These are phyloP conservation scores for Tipula unca DNA, from an alignment of 2,888 invertebrate genomes.

Conservation along the genomic window DNA sequence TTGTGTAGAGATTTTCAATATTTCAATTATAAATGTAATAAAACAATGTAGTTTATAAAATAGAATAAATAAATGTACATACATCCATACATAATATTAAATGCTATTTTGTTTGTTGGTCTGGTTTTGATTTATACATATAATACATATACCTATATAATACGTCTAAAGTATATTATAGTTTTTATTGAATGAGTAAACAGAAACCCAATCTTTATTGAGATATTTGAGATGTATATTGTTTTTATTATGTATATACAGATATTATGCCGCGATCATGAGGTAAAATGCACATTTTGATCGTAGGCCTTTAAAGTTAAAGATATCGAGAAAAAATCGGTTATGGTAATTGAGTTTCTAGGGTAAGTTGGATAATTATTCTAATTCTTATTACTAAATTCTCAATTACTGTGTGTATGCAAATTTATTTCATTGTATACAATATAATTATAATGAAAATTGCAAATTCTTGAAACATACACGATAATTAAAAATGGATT, in stretches of 20 bases:
- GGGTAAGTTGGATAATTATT: neutral
- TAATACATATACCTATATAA: neutral
- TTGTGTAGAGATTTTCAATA: neutral
- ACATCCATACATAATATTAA: neutral
- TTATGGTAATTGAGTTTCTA: neutral
- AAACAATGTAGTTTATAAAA: neutral
- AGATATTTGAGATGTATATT: neutral
- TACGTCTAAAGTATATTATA: neutral
- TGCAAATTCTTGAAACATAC: neutral
- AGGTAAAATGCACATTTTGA: neutral
- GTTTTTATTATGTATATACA: neutral
- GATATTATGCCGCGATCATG: neutral
- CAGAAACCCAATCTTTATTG: neutral
- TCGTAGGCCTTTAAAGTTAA: neutral
- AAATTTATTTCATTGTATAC: neutral
- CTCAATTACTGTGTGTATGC: neutral
- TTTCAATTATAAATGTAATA: neutral
- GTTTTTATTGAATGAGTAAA: conserved; percentile 8
- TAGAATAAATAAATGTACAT: neutral
- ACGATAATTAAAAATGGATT: neutral
- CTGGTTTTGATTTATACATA: neutral
- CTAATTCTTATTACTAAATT: neutral
- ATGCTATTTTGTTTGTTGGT: neutral
- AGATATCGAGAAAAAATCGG: neutral
- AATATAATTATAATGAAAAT: neutral